A percentile compares a stretch with the other conserved stretches of the same genome.
phyloP scores from a whole-genome alignment of 2,113 vertebrate genomes.

The Sander lucioperca region DNA sequence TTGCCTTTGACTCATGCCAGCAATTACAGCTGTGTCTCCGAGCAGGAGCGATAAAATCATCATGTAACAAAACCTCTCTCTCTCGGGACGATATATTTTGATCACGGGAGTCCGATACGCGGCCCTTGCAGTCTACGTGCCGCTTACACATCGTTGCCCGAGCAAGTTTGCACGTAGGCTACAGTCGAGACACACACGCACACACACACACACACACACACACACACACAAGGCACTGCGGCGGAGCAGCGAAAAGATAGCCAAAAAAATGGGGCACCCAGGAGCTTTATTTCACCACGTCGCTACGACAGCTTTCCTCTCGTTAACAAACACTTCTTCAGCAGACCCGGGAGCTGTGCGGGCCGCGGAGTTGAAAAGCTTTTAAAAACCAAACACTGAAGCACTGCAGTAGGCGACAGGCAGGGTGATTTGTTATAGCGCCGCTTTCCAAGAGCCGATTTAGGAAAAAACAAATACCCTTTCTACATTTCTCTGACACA shows the following conservation, averaged over 20 bases:
- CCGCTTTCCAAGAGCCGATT: neutral
- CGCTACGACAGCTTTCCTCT: neutral
- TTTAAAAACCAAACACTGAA: neutral
- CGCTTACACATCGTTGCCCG: constrained; percentile 73
- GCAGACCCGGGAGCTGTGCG: neutral
- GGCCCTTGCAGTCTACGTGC: constrained; percentile 81
- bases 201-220: constrained; percentile 23
- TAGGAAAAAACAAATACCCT: neutral
- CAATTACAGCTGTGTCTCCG: constrained; percentile 72
- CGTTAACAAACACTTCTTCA: constrained; percentile 5
- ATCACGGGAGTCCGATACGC: constrained; percentile 81
- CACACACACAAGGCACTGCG: constrained; percentile 62
- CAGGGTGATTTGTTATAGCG: constrained; percentile 13
- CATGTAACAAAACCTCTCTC: constrained; percentile 69
- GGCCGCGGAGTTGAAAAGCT: neutral
- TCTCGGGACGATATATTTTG: constrained; percentile 78
- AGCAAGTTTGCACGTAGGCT: constrained; percentile 84
- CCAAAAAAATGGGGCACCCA: constrained; percentile 7
- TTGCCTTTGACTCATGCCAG: constrained; percentile 34
- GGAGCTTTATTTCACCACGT: constrained; percentile 29
- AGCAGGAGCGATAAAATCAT: constrained; percentile 69
- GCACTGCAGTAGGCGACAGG: constrained; percentile 20
- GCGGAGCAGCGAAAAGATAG: constrained; percentile 64
- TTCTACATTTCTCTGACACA: constrained; percentile 1
- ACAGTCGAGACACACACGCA: constrained; percentile 46